phyloP scores from a whole-genome alignment of 2,797 vertebrate genomes.

The Alauda arvensis region DNA sequence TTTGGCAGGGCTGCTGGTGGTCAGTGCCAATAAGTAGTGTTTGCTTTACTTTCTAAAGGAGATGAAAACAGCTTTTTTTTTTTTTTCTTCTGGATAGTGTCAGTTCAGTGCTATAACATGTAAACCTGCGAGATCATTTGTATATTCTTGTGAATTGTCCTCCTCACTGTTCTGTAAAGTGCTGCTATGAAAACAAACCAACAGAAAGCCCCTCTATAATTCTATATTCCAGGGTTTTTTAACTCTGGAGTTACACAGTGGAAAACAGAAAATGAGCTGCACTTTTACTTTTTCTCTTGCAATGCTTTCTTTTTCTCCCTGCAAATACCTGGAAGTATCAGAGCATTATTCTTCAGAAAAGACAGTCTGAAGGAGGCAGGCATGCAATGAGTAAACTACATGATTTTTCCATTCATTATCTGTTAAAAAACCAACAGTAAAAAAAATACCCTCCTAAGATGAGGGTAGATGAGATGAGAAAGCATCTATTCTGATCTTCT shows the following conservation, averaged over 20 bases:
- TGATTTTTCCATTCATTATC: background rate
- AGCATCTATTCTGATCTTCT: background rate
- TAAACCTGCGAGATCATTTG: background rate
- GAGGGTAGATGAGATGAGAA: too few relatives aligned
- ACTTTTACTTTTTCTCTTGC: background rate
- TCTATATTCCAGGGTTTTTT: background rate
- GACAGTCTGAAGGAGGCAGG: background rate
- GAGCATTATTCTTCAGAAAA: background rate
- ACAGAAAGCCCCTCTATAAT: background rate
- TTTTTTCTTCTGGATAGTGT: background rate
- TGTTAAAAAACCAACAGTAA: background rate
- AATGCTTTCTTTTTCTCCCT: background rate
- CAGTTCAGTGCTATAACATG: background rate
- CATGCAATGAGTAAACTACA: background rate
- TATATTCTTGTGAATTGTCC: background rate
- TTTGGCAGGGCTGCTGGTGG: background rate
- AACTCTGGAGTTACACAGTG: background rate
- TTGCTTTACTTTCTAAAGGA: background rate
- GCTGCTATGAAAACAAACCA: background rate
- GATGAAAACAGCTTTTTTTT: background rate
- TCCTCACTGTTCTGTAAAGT: background rate
- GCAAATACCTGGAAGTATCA: background rate
- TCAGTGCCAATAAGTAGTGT: background rate
- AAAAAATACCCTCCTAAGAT: background rate
- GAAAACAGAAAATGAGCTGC: background rate